Evolutionary conservation across 2,797 vertebrate genomes (phyloP), one percentile per base, ranked within the genome.

Genomic region (Rhinichthys osculus): DNA sequence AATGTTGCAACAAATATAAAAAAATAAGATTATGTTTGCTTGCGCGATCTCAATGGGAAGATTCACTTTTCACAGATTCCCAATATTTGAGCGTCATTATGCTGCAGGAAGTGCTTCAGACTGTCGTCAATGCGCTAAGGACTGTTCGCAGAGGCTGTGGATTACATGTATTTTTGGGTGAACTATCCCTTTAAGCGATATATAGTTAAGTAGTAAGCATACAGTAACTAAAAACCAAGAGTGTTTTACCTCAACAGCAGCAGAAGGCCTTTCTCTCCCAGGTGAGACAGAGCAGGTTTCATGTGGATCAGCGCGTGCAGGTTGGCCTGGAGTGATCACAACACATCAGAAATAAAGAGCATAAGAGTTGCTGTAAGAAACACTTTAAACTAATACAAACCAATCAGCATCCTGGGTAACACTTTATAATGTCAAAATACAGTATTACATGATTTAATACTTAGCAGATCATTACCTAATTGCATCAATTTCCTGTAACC

Each of bases 241-340:
- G 19, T 16, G 69, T 74, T 83, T 93, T 92, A 97, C 96, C 96
- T 96, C 80, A 97, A 85, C 0, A 97, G 95, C 0, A 97, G 93
- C 87, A 97, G 95, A 33, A 96, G 92, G 54, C 96, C 96, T 72
- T 96, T 96, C 88, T 97, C 96, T 81, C 96, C 96, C 88, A 97
- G 95, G 86, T 97, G 96, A 86, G 96, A 95, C 82, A 97, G 94
- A 79, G 96, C 96, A 87, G 96, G 96, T 89, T 96, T 97, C 96
- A 97, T 96, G 47, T 96, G 96, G 91, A 97, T 96, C 83, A 97
- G 95, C 50, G 96, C 96, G 86, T 97, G 96, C 82, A 97, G 96
- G 90, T 96, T 97, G 62, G 96, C 96, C 96, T 97, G 90, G 78
- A 91, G 86, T 27, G 85, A 47, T 21, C 42, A 69, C 8, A 74